Evolutionary conservation across 2,888 invertebrate species (phyloP).

Genomic region (Patella caerulea): DNA sequence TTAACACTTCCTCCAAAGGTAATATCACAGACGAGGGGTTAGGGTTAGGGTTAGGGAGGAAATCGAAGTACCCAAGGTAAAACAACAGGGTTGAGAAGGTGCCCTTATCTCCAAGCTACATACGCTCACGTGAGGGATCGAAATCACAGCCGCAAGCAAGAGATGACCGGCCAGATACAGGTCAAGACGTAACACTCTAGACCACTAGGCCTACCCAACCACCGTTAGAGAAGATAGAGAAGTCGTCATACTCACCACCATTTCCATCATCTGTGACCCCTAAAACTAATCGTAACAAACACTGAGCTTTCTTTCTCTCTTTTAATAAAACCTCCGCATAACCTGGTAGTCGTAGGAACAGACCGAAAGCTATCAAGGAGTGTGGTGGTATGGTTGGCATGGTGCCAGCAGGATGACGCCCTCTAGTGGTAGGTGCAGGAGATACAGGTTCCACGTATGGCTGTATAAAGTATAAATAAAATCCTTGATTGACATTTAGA

Average conservation of each 20-base stretch:
- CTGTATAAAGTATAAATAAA: constrained; percentile 23
- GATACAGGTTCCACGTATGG: constrained; percentile 52
- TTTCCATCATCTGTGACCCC: constrained; percentile 94
- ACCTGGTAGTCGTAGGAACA: constrained; percentile 89
- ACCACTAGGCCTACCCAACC: too few relatives aligned
- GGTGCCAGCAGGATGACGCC: constrained; percentile 39
- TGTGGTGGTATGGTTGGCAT: constrained; percentile 80
- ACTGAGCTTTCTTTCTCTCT: constrained; percentile 84
- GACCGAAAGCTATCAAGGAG: constrained; percentile 89
- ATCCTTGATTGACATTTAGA: too few relatives aligned
- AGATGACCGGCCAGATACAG: too few relatives aligned
- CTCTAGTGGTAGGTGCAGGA: constrained; percentile 49
- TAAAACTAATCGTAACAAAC: constrained; percentile 86
- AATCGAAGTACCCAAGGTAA: too few relatives aligned
- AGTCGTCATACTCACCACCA: constrained; percentile 77
- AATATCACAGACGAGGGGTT: too few relatives aligned
- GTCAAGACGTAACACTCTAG: too few relatives aligned
- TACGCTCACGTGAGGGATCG: too few relatives aligned
- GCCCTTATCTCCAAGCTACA: too few relatives aligned
- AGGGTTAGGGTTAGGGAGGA: too few relatives aligned
- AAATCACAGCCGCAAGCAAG: too few relatives aligned
- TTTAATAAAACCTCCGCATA: constrained; percentile 92
- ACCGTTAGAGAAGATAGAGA: background rate
- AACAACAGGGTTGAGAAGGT: too few relatives aligned
- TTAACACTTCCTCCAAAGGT: too few relatives aligned